phyloP scores from a whole-genome alignment of 1,140 invertebrate species.

The Mamestra configurata region DNA sequence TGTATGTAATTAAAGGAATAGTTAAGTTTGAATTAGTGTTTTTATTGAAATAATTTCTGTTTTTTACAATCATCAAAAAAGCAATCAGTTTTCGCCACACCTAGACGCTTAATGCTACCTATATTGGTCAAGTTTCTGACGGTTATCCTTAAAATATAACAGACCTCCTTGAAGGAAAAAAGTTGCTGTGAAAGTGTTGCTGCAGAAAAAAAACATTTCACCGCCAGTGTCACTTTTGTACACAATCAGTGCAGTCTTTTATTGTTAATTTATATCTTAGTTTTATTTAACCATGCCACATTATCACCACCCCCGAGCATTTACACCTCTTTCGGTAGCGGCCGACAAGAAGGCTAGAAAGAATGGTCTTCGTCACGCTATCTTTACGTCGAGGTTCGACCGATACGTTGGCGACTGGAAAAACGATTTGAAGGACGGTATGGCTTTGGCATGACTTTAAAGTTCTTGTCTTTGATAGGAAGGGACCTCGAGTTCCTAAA shows the following conservation, averaged over 20 bases:
- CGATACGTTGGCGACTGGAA: constrained; percentile 89
- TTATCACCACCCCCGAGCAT: constrained; percentile 75
- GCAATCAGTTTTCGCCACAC: too few species aligned
- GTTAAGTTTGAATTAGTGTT: constrained; percentile 44
- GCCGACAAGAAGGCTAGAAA: constrained; percentile 79
- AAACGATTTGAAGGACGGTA: constrained; percentile 88
- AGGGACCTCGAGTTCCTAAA: too few species aligned
- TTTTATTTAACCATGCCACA: constrained; percentile 70
- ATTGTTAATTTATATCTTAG: too few species aligned
- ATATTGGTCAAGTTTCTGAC: too few species aligned
- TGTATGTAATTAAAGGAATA: constrained; percentile 39
- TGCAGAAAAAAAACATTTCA: too few species aligned
- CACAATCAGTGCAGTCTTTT: background rate
- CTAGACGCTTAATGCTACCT: too few species aligned
- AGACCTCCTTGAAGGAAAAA: too few species aligned
- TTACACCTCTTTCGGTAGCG: constrained; percentile 71
- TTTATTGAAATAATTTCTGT: constrained; percentile 20
- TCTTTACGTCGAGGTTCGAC: constrained; percentile 86
- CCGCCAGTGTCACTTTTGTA: background rate
- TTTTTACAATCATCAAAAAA: too few species aligned
- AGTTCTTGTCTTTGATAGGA: background rate
- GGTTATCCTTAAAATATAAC: too few species aligned
- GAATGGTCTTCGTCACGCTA: constrained; percentile 87
- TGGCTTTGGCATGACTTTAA: background rate
- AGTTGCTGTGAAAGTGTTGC: too few species aligned